These are phyloP conservation scores for Notocelia uddmanniana DNA, from an alignment of 2,888 invertebrate genomes.

Conservation along the genomic window DNA sequence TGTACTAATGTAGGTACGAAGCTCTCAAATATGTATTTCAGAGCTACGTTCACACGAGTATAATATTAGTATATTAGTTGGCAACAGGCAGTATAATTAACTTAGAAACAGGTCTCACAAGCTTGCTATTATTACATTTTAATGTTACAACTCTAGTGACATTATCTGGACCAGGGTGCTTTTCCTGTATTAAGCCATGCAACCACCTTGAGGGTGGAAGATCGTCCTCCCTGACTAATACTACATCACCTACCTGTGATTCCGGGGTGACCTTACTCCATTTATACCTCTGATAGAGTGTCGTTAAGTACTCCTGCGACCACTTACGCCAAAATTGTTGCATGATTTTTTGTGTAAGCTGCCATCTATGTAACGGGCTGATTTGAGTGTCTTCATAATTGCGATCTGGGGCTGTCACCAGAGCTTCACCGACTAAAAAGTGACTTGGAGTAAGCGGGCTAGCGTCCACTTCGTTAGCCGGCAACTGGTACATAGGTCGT, in stretches of 20 bases:
- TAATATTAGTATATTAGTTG: no score
- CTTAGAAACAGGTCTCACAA: no score
- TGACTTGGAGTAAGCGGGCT: slow-evolving; percentile 24
- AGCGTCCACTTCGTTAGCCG: background rate
- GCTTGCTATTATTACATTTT: no score
- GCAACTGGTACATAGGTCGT: slow-evolving; percentile 11
- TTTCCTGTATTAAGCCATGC: slow-evolving; percentile 17
- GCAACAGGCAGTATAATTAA: no score
- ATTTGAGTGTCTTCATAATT: slow-evolving; percentile 2
- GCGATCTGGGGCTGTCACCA: slow-evolving; percentile 23
- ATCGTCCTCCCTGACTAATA: slow-evolving; percentile 36
- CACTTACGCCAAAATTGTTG: slow-evolving; percentile 32
- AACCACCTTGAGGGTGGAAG: slow-evolving; percentile 34
- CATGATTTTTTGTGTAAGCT: slow-evolving; percentile 16
- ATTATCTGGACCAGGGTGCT: no score
- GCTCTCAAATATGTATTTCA: no score
- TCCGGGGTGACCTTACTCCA: slow-evolving; percentile 23
- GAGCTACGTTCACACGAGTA: no score
- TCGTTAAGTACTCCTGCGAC: slow-evolving; percentile 34
- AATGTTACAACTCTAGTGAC: no score
- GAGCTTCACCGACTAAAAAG: slow-evolving; percentile 20
- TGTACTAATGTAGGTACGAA: no score
- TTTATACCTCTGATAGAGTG: slow-evolving; percentile 31
- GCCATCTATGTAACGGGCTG: slow-evolving; percentile 22
- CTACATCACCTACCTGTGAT: no score